A percentile compares a stretch with the other conserved stretches of the same genome.
Conservation (phyloP, 1,140 invertebrate species). For the Zaprionus africanus region DNA sequence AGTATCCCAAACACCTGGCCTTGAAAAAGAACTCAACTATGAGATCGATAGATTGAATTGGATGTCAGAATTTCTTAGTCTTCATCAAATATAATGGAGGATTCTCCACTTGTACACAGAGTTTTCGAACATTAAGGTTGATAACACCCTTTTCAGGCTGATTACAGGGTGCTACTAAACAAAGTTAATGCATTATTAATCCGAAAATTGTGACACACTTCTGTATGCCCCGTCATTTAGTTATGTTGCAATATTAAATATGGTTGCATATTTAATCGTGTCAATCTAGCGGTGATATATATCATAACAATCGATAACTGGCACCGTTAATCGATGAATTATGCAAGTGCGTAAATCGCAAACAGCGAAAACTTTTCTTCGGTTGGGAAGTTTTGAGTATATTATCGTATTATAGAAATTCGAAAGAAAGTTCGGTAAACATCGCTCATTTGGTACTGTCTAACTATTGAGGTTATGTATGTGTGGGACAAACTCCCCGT, state of each 20-base stretch:
- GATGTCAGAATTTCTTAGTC: no score
- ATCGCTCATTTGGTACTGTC: background rate
- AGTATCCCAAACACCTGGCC: background rate
- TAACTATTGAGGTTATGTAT: background rate
- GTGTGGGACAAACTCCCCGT: background rate
- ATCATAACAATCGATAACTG: conserved; percentile 61
- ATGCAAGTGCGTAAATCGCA: conserved; percentile 15
- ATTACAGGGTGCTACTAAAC: conserved; percentile 30
- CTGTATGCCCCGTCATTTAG: conserved; percentile 35
- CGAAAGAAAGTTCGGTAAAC: background rate
- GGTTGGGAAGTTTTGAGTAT: background rate
- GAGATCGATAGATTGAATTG: no score
- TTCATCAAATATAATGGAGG: no score
- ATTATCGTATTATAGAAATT: background rate
- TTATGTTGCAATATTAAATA: conserved; percentile 65
- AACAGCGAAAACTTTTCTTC: background rate
- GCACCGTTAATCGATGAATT: conserved; percentile 35
- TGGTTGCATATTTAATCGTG: conserved; percentile 71
- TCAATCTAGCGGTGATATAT: conserved; percentile 65
- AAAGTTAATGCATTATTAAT: conserved; percentile 74
- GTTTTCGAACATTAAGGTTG: background rate
- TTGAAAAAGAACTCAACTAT: no score
- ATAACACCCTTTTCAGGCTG: background rate
- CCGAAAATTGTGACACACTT: conserved; percentile 58
- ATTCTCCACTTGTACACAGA: no score